Conservation (phyloP, 2,113 vertebrate genomes). For the Lonchura striata region DNA sequence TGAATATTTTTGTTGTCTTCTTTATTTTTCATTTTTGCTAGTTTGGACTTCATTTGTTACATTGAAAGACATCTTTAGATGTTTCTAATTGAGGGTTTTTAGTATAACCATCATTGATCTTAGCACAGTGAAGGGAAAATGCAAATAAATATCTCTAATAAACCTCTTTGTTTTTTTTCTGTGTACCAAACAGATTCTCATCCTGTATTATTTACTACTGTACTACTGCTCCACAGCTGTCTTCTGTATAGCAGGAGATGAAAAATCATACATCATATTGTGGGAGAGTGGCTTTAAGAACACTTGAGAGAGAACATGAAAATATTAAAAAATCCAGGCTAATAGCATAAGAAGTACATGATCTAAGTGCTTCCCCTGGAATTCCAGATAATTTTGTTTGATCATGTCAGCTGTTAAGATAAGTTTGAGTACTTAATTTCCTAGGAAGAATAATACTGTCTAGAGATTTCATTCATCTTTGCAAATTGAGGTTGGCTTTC, state of each 20-base stretch:
- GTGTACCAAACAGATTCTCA: background rate
- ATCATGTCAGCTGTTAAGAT: background rate
- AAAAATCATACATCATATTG: background rate
- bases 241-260: slow-evolving; percentile 2
- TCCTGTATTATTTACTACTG: slow-evolving; percentile 2
- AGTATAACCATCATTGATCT: background rate
- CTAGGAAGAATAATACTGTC: background rate
- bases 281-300: background rate
- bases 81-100: background rate
- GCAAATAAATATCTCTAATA: background rate
- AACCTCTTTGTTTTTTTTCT: background rate
- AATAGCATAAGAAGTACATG: fast-evolving
- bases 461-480: background rate
- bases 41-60: background rate
- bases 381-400: background rate
- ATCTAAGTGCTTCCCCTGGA: background rate
- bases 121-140: background rate
- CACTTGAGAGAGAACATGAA: background rate
- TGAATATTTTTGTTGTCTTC: background rate
- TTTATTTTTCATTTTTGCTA: background rate
- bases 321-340: background rate
- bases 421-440: background rate
- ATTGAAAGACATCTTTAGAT: background rate
- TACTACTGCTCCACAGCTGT: background rate
- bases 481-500: background rate